Percentiles rank a stretch among this genome's conserved stretches.
These are phyloP conservation scores for Myotis pilosus DNA, from an alignment of 2,797 vertebrate genomes.

Conservation along the genomic window DNA sequence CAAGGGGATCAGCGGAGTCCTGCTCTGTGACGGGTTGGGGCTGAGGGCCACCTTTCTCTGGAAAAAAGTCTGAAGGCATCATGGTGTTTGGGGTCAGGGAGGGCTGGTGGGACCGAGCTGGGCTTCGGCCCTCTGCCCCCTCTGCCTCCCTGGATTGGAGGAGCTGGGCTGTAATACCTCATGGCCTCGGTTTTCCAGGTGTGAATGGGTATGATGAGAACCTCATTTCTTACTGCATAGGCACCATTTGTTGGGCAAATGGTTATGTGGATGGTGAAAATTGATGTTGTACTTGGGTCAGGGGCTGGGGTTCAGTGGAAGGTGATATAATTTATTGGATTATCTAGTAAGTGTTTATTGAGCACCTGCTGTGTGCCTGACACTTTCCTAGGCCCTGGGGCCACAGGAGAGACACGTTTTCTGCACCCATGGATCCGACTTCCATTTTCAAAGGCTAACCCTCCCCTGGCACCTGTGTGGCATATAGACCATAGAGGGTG, in stretches of 20 bases:
- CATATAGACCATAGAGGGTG: not conserved
- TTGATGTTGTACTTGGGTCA: not conserved
- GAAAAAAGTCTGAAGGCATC: not conserved
- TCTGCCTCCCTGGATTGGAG: not conserved
- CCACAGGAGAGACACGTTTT: not conserved
- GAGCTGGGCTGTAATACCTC: not conserved
- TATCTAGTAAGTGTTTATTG: not conserved
- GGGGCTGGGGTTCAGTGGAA: not conserved
- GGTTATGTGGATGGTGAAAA: not conserved
- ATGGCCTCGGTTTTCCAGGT: not conserved
- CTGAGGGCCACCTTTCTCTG: not conserved
- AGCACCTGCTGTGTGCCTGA: not conserved
- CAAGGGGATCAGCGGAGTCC: not conserved
- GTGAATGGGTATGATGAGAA: not conserved
- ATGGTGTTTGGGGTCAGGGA: not conserved
- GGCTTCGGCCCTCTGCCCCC: not conserved
- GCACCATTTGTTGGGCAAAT: fast-evolving
- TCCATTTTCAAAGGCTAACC: not conserved
- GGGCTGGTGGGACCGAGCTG: not conserved
- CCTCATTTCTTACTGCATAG: not conserved
- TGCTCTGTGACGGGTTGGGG: no score
- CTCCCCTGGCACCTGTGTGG: not conserved
- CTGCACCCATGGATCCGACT: not conserved
- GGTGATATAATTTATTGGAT: fast-evolving
- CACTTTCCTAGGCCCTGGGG: not conserved